phyloP scores from a whole-genome alignment of 2,888 invertebrate genomes.

The Clivina fossor region DNA sequence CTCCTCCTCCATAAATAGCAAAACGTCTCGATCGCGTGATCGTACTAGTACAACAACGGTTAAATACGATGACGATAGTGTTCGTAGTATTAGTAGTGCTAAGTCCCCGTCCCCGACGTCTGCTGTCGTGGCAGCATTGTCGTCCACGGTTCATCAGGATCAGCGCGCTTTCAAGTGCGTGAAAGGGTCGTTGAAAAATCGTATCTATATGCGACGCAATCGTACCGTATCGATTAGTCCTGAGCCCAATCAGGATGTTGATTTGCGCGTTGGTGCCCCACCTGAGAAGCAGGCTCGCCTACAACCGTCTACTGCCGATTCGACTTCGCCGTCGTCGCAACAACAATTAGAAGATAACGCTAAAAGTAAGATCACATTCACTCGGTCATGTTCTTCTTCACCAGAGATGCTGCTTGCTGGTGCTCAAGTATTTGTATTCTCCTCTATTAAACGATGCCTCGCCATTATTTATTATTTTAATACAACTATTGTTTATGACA shows the following conservation, averaged over 20 bases:
- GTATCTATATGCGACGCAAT: slow-evolving; percentile 68
- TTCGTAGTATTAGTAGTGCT: no score
- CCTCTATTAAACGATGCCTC: no score
- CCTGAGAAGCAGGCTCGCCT: slow-evolving; percentile 51
- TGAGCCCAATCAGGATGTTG: slow-evolving; percentile 48
- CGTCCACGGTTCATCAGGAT: no score
- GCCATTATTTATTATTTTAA: no score
- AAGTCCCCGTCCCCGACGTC: slow-evolving; percentile 23
- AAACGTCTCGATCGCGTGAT: slow-evolving; percentile 39
- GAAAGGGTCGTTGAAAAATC: slow-evolving; percentile 60
- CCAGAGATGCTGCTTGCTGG: slow-evolving; percentile 19
- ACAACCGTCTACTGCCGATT: slow-evolving; percentile 44
- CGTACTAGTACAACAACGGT: slow-evolving; percentile 15
- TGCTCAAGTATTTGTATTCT: slow-evolving; percentile 4
- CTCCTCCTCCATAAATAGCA: slow-evolving; percentile 47
- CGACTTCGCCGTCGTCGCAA: no score
- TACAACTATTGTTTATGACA: no score
- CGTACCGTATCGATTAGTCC: slow-evolving; percentile 61
- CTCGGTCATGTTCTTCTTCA: slow-evolving; percentile 21
- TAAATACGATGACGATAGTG: slow-evolving; percentile 26
- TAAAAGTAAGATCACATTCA: slow-evolving; percentile 41
- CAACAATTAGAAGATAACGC: slow-evolving; percentile 35
- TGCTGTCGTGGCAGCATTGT: slow-evolving; percentile 1
- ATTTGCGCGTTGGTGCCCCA: slow-evolving; percentile 49
- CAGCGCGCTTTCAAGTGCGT: slow-evolving; percentile 58